Percentiles rank a stretch among this genome's conserved stretches.
phyloP scores from a whole-genome alignment of 2,888 invertebrate genomes.

The Eueremaeus valkanovi region DNA sequence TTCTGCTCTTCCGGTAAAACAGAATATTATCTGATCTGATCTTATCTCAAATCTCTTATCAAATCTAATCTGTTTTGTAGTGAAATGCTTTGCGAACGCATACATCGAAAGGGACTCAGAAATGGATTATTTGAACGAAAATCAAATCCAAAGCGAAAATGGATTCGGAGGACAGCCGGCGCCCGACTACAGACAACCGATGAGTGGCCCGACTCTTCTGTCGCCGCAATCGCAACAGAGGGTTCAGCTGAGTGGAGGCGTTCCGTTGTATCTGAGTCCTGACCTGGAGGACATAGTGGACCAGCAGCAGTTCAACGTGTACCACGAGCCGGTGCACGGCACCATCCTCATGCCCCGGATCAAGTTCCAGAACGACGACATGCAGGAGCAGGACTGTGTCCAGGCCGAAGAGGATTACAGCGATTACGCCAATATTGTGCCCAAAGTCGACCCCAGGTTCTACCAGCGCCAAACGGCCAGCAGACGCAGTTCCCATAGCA shows the following conservation, averaged over 20 bases:
- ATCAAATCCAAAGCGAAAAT: no score
- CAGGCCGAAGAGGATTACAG: neutral
- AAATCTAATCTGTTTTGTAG: no score
- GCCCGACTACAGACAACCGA: no score
- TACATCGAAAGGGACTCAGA: no score
- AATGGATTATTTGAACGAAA: no score
- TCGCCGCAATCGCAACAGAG: neutral
- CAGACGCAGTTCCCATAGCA: no score
- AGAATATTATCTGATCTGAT: no score
- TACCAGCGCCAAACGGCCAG: neutral
- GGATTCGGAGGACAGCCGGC: no score
- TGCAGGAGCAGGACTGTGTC: neutral
- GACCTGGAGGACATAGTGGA: slow-evolving; percentile 5
- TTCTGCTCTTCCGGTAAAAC: no score
- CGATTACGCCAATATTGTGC: neutral
- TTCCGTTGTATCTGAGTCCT: neutral
- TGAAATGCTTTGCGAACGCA: no score
- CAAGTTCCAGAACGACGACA: neutral
- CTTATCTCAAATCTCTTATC: no score
- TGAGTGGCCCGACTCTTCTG: neutral
- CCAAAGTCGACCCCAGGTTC: neutral
- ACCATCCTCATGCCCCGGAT: slow-evolving; percentile 9
- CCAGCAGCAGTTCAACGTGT: neutral
- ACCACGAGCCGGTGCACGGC: neutral
- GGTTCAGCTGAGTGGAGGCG: neutral